Conservation (phyloP, 2,797 vertebrate genomes). For the Babyrousa celebensis region DNA sequence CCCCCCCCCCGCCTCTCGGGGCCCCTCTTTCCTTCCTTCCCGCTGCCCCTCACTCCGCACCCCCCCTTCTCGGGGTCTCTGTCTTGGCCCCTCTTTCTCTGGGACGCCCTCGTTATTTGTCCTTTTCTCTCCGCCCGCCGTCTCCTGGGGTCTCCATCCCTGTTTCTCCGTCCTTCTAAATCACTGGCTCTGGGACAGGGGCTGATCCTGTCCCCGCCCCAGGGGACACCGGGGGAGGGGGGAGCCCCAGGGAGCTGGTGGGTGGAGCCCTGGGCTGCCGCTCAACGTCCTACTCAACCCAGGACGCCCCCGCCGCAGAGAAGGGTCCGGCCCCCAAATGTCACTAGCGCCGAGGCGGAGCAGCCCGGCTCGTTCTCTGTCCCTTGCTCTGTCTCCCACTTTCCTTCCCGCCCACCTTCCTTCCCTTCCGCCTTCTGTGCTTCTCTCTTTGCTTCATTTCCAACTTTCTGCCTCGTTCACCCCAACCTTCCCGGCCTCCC, state of each 20-base stretch:
- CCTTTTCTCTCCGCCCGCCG: not conserved
- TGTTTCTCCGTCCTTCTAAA: not conserved
- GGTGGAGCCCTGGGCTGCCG: rapidly evolving
- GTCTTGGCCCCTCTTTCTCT: not conserved
- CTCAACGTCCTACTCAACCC: rapidly evolving
- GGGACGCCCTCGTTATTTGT: no score
- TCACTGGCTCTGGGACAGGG: not conserved
- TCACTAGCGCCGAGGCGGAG: rapidly evolving
- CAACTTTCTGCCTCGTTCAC: not conserved
- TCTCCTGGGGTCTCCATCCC: not conserved
- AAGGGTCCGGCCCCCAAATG: rapidly evolving
- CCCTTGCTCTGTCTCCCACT: not conserved
- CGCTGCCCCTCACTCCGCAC: not conserved
- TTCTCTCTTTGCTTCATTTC: not conserved
- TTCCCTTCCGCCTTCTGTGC: no score
- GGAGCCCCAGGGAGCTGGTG: no score
- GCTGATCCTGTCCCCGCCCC: not conserved
- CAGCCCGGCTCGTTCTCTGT: no score
- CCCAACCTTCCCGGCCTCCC: no score
- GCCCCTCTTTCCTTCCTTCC: not conserved
- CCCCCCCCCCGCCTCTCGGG: not conserved
- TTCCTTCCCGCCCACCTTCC: not conserved
- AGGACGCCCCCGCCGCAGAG: not conserved
- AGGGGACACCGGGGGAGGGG: not conserved
- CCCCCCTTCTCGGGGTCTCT: rapidly evolving